phyloP scores from a whole-genome alignment of 2,113 vertebrate species.

The Pituophis catenifer region DNA sequence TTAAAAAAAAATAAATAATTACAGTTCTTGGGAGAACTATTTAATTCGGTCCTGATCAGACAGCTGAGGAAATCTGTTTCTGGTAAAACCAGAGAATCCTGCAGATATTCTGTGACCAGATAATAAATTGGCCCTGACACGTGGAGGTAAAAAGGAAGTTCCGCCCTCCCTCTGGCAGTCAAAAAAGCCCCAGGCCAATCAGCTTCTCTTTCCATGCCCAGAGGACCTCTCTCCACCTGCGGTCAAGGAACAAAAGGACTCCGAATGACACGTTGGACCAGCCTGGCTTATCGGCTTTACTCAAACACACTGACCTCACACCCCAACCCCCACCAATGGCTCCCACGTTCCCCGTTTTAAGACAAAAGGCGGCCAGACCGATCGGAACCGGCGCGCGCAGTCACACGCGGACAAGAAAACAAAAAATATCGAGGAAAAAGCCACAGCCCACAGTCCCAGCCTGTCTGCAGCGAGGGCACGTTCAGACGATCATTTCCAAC shows the following conservation, averaged over 20 bases:
- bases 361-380: not conserved
- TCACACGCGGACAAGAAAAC: not conserved
- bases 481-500: conserved; percentile 93
- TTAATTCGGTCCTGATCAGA: not conserved
- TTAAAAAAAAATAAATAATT: not conserved
- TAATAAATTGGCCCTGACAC: not conserved
- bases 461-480: not conserved
- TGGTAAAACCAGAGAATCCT: not conserved
- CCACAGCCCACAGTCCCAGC: not conserved
- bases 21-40: not conserved
- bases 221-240: not conserved
- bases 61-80: not conserved
- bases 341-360: not conserved
- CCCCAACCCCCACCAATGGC: not conserved
- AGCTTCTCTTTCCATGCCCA: not conserved
- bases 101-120: not conserved
- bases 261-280: not conserved
- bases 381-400: not conserved
- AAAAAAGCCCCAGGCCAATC: too few relatives aligned
- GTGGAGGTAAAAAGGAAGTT: not conserved
- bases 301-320: not conserved
- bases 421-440: not conserved
- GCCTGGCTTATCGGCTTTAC: not conserved
- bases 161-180: not conserved
- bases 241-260: not conserved